Evolutionary conservation across 1,140 invertebrate genomes (phyloP), one percentile per base, ranked within the genome.

Genomic region (Campoletis sonorensis): DNA sequence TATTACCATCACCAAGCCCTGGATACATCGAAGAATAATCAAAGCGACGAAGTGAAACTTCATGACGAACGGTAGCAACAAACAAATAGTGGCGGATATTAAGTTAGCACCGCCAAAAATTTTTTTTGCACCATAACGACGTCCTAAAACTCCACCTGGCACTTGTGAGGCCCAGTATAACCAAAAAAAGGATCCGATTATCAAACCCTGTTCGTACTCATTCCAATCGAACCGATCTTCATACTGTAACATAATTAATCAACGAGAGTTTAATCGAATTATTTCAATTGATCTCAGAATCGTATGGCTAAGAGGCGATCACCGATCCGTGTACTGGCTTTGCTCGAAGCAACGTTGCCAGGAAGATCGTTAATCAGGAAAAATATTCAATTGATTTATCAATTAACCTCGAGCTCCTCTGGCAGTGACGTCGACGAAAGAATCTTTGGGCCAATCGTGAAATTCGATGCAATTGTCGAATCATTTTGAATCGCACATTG

Each of bases 141-240:
- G 93, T 0, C 95, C 95, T 18, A 96, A 82, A 30, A 96, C 87
- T 4, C 96, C 96, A 3, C 96, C 96, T 0, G 96, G 96, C 11
- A 97, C 89, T 89, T 97, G 96, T 0, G 94, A 93, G 0, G 94
- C 8, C 93, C 96, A 95, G 84, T 96, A 95, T 1, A 95, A 89
- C 95, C 95, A 96, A 86, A 95, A 97, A 85, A 95, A 97, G 0
- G 95, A 93, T 0, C 95, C 95, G 27, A 97, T 87, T 1, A 95
- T 92, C 21, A 94, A 82, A 45, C 94, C 94, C 89, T 96, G 95
- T 54, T 95, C 91, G 64, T 94, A 92, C 73, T 95, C 95, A 83
- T 94, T 93, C 96, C 96, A 97, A 5, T 89, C 79, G 80, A 95
- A 96, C 54, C 93, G 92, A 18, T 92, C 81, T 15, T 77, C 67